These are phyloP conservation scores for Colistium nudipinnis DNA, from an alignment of 2,113 vertebrate species.

Conservation along the genomic window DNA sequence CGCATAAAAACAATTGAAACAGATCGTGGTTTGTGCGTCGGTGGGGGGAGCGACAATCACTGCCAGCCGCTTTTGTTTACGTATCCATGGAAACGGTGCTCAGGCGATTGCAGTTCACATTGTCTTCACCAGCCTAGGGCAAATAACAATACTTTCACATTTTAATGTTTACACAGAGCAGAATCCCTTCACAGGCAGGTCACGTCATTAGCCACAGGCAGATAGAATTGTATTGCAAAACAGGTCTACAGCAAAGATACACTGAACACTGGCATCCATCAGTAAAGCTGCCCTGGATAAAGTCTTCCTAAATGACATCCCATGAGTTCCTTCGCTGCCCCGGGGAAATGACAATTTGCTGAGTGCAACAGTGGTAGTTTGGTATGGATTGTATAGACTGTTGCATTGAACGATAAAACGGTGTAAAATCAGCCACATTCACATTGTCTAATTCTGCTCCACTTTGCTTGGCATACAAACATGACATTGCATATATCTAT, in stretches of 20 bases:
- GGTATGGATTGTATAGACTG: neutral
- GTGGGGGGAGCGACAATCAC: constrained; percentile 49
- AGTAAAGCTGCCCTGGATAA: neutral
- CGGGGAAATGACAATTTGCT: neutral
- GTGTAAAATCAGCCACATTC: neutral
- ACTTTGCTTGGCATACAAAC: neutral
- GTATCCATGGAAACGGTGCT: constrained; percentile 56
- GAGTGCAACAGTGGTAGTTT: neutral
- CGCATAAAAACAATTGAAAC: neutral
- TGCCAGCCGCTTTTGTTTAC: constrained; percentile 51
- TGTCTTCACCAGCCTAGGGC: neutral
- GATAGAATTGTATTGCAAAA: too few relatives aligned
- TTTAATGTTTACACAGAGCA: neutral
- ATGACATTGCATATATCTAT: neutral
- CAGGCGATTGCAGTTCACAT: neutral
- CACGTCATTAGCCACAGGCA: too few relatives aligned
- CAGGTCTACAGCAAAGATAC: neutral
- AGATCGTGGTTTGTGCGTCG: neutral
- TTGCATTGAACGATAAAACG: neutral
- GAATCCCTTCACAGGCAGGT: neutral
- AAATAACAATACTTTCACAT: neutral
- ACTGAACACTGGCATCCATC: neutral
- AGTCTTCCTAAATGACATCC: neutral
- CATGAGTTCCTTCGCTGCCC: neutral
- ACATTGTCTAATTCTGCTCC: neutral